phyloP scores from a whole-genome alignment of 1,140 invertebrate species.

The Trachelipus rathkii region DNA sequence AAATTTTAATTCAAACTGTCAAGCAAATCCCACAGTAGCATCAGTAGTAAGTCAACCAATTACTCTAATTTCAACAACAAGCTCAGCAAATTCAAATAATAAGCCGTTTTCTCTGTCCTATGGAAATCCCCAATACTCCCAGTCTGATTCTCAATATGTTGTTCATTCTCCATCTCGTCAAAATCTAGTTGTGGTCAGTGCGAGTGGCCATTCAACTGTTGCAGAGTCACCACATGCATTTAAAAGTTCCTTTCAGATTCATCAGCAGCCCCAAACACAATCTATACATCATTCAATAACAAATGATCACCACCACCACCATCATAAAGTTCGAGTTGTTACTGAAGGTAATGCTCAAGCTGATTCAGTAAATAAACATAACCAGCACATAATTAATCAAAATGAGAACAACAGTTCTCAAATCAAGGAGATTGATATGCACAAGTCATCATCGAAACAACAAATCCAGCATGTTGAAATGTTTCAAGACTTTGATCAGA shows the following conservation, averaged over 20 bases:
- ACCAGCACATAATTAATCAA: neutral
- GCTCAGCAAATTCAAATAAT: neutral
- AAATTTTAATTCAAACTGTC: neutral
- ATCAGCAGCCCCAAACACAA: neutral
- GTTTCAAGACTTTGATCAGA: neutral
- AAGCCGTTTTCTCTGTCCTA: neutral
- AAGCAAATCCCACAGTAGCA: neutral
- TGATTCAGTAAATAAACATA: neutral
- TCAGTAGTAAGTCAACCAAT: neutral
- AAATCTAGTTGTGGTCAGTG: neutral
- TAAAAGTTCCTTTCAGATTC: neutral
- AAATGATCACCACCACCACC: neutral
- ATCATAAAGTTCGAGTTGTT: neutral
- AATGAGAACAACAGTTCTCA: neutral
- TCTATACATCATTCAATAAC: neutral
- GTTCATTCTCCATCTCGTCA: neutral
- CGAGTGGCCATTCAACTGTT: neutral
- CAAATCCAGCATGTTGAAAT: neutral
- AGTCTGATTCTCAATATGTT: constrained; percentile 4
- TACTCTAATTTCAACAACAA: neutral
- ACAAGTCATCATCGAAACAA: neutral
- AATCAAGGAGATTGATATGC: neutral
- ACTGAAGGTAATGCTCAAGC: neutral
- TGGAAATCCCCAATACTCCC: neutral
- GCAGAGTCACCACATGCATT: neutral